phyloP scores from a whole-genome alignment of 2,113 vertebrate species.

The Motacilla alba region DNA sequence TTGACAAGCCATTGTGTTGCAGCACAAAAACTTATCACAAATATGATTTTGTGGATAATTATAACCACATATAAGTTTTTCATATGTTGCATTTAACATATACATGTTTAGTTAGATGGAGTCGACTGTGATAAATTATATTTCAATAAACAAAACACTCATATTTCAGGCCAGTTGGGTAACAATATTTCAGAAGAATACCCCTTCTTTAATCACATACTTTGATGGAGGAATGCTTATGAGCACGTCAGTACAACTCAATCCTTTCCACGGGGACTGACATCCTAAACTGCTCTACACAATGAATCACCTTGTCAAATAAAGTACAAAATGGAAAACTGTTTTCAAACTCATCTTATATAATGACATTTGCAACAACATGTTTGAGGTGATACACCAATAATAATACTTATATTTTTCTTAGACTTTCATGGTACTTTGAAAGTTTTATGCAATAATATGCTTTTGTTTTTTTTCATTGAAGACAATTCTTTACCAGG shows the following conservation, averaged over 20 bases:
- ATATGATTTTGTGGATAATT: neutral
- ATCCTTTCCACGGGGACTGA: conserved; percentile 68
- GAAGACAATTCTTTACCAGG: conserved; percentile 43
- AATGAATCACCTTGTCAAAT: conserved; percentile 79
- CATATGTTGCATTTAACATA: neutral
- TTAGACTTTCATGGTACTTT: conserved; percentile 67
- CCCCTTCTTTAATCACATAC: conserved; percentile 71
- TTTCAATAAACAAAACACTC: conserved; percentile 56
- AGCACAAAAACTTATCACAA: conserved; percentile 7
- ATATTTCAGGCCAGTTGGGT: conserved; percentile 63
- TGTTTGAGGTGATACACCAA: conserved; percentile 72
- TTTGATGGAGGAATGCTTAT: conserved; percentile 66
- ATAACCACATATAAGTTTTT: neutral
- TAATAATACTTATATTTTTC: conserved; percentile 79
- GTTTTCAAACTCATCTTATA: conserved; percentile 75
- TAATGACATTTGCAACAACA: conserved; percentile 76
- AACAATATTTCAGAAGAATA: conserved; percentile 68
- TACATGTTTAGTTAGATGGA: neutral
- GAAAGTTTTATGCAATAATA: conserved; percentile 71
- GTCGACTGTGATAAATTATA: conserved; percentile 56
- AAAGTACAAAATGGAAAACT: conserved; percentile 74
- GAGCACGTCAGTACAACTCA: conserved; percentile 64
- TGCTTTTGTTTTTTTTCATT: neutral
- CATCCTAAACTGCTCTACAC: conserved; percentile 72
- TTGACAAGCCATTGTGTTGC: neutral